Evolutionary conservation across 1,140 invertebrate species (phyloP), one percentile per base, ranked within the genome.

Genomic region (Samia ricini): DNA sequence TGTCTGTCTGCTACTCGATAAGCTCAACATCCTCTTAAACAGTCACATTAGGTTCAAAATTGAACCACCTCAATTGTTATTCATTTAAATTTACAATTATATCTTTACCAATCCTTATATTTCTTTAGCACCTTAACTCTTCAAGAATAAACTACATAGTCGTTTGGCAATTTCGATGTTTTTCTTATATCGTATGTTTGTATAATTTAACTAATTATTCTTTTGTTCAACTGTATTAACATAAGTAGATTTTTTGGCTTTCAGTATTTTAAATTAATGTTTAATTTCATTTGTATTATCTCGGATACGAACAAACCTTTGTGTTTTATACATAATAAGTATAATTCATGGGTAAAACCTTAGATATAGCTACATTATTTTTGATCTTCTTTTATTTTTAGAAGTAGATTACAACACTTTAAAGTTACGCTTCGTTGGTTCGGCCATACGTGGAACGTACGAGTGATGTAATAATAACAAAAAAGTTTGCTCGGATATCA

Each of bases 1-100:
- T 84, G 77, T 57, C 70, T 82, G 76, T 75, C 74, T 72, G 72
- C 76, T 80, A 83, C 74, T 74, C 78, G 79, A 84, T 78, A 77
- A 72, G 65, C 56, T 48, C 64, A 59, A 66, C 65, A 63, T 65
- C 60, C 54, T 58, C 67, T 61, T 65, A 75, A 63, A 48, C 64
- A 59, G 60, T 48, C 48, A 58, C 63, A 66, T 69, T 72, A 71
- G 60, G 69, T 71, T 68, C 36, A 63, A 58, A 77, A 65, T 74
- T 54, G 60, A 49, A 36, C 10, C 60, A 59, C 54, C 50, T 50
- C 42, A 20, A 21, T n/a, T n/a, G 18, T 24, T 55, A 24, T 55
- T 55, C 21, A 55, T 55, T 23, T 4, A 55, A 24, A 24, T 55
- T 24, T 24, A 55, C 52, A 55, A 55, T 23, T 18, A 24, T 54